Evolutionary conservation across 2,888 invertebrate species (phyloP).

Genomic region (Antheraea yamamai): DNA sequence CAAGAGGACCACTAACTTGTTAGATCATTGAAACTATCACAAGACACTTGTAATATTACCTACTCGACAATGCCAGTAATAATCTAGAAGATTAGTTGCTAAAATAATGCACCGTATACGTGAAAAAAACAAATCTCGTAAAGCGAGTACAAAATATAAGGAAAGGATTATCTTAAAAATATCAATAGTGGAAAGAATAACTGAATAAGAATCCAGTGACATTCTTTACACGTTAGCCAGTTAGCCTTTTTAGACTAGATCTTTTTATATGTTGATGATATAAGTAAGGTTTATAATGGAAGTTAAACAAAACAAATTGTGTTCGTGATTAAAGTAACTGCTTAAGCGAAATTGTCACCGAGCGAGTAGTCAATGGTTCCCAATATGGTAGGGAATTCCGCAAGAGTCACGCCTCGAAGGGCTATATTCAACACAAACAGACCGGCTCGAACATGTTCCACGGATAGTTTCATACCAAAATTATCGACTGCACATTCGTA

Average conservation of each 20-base stretch:
- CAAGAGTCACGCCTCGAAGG: conserved; percentile 6
- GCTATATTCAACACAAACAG: background rate
- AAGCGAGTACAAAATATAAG: too few species aligned
- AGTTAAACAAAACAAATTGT: background rate
- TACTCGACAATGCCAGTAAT: too few species aligned
- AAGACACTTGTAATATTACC: too few species aligned
- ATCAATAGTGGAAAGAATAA: too few species aligned
- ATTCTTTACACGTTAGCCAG: background rate
- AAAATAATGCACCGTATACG: too few species aligned
- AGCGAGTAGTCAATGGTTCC: background rate
- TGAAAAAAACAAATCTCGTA: too few species aligned
- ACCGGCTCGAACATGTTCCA: background rate
- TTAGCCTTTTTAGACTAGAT: background rate
- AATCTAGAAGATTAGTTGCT: too few species aligned
- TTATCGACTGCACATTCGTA: background rate
- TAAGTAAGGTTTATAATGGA: background rate
- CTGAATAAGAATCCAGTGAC: background rate
- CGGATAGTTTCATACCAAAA: conserved; percentile 3
- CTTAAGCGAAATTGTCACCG: conserved; percentile 13
- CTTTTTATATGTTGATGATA: background rate
- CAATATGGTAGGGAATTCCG: conserved; percentile 10
- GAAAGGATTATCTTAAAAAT: too few species aligned
- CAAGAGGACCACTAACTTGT: too few species aligned
- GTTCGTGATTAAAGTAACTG: background rate
- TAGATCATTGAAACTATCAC: too few species aligned